A percentile compares a stretch with the other conserved stretches of the same genome.
These are phyloP conservation scores for Irena cyanogastra DNA, from an alignment of 2,113 vertebrate species.

Conservation along the genomic window DNA sequence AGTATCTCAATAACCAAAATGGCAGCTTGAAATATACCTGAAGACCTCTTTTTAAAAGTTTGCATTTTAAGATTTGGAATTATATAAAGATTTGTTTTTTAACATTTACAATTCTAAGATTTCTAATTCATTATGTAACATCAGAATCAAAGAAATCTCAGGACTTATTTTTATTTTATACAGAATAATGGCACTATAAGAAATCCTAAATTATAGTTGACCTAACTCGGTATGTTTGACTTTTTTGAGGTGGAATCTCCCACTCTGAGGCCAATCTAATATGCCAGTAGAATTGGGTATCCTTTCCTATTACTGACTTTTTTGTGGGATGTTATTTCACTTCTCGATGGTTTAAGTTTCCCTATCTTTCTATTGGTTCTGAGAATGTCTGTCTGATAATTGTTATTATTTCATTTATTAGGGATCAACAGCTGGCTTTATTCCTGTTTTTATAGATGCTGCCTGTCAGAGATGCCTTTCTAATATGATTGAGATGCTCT, in stretches of 20 bases:
- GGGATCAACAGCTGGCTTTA: background rate
- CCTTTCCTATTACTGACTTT: background rate
- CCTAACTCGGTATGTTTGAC: background rate
- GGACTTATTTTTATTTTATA: background rate
- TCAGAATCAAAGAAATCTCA: background rate
- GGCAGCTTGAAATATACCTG: background rate
- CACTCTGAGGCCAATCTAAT: rapidly evolving
- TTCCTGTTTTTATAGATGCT: background rate
- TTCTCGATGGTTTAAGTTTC: background rate
- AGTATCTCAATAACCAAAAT: background rate
- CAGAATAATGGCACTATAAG: background rate
- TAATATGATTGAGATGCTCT: background rate
- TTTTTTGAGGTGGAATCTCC: background rate
- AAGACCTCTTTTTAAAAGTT: background rate
- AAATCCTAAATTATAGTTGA: background rate
- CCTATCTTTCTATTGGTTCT: background rate
- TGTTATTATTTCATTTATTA: background rate
- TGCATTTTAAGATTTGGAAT: background rate
- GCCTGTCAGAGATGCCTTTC: background rate
- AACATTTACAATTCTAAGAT: background rate
- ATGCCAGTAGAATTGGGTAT: background rate
- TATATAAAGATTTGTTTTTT: background rate
- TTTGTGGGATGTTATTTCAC: background rate
- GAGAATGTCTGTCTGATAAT: background rate
- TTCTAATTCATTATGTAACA: background rate